Evolutionary conservation across 1,140 invertebrate genomes (phyloP).

Genomic region (Eufriesea mexicana): DNA sequence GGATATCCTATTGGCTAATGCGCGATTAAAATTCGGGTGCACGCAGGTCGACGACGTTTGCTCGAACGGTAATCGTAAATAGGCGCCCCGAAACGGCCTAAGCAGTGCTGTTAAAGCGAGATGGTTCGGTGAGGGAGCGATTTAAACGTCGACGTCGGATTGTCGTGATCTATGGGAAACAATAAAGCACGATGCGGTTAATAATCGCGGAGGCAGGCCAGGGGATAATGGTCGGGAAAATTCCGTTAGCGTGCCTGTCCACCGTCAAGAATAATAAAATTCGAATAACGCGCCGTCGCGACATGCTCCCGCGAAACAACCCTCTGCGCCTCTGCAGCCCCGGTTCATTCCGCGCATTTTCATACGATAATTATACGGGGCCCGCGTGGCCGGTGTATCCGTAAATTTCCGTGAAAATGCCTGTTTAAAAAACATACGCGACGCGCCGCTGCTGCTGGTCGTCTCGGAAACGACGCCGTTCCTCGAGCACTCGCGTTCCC

Average conservation of each 20-base stretch:
- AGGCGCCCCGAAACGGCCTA: neutral
- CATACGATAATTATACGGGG: constrained; percentile 4
- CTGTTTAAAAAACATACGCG: neutral
- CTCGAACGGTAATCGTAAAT: too few species aligned
- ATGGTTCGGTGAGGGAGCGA: neutral
- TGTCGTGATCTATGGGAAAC: neutral
- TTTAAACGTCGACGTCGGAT: neutral
- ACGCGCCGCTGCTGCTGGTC: neutral
- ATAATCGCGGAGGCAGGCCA: neutral
- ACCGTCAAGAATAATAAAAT: constrained; percentile 29
- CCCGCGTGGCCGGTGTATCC: neutral
- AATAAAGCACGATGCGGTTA: constrained; percentile 25
- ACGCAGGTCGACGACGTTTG: too few species aligned
- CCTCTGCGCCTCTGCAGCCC: fast-evolving
- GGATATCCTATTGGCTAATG: too few species aligned
- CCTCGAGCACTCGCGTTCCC: neutral
- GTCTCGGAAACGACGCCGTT: neutral
- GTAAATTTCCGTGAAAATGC: constrained; percentile 5
- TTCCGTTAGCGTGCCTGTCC: neutral
- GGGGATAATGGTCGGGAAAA: constrained; percentile 5
- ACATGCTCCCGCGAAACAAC: neutral
- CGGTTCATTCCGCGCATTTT: constrained; percentile 4
- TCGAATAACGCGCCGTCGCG: neutral
- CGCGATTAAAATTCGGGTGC: too few species aligned
- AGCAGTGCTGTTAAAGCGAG: neutral